Evolutionary conservation across 2,113 vertebrate species (phyloP), one percentile per base, ranked within the genome.

Genomic region (Parus major): DNA sequence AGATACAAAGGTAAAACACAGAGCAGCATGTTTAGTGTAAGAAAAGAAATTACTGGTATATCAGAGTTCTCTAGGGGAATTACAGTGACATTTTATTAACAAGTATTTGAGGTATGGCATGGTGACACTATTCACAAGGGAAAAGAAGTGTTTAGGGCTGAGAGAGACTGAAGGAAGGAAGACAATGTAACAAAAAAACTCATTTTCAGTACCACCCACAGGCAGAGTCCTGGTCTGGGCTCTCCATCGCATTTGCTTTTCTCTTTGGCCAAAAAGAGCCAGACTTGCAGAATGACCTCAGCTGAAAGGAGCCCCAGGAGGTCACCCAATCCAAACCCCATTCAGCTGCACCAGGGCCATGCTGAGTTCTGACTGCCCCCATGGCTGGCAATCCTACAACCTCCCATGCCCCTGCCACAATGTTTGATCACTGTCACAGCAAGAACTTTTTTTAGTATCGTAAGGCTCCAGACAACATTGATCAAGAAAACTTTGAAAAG

Each of bases 361-460:
- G 11, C 29, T 3, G 4, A 73, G 22, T 22, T 73, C 56, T 66
- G 39, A 23, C n/a, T 66, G 56, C 23, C 20, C 15, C 73, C 39
- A 35, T 0, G 1, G 15, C 3, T 63, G 44, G 44, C 75, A 85
- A 50, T 33, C 23, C 3, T 18, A 35, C 47, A 75, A 5, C 35
- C 15, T 79, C 47, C 33, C 29, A 68, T 33, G 33, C 2, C 29
- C 9, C 33, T n/a, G 20, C 29, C 68, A 33, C 52, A 55, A 29
- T 0, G 0, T 61, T 78, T 50, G n/a, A 63, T 33, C 42, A 39
- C 25, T 52, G 11, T 55, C 52, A 90, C 17, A 46, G 20, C 17
- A 73, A 84, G 27, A 91, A 21, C 11, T 2, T 10, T 61, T 61
- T 44, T 33, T 36, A 42, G 2, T 53, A 29, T 11, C 70, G 3